phyloP scores from a whole-genome alignment of 1,140 invertebrate genomes.

The Dendrolimus kikuchii region DNA sequence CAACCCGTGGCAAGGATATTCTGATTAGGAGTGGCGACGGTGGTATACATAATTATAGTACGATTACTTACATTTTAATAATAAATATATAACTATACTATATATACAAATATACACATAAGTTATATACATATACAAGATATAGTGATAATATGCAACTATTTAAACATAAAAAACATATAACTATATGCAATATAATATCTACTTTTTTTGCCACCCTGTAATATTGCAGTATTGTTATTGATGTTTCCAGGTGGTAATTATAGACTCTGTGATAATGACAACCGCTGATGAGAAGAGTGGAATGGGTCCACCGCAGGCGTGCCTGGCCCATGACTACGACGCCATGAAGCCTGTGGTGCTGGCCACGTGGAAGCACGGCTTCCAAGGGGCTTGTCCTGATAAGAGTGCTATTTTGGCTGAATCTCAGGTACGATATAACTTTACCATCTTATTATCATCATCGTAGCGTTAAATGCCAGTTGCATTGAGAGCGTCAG shows the following conservation, averaged over 20 bases:
- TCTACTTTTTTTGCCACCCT: slow-evolving; percentile 1
- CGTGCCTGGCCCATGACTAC: slow-evolving; percentile 92
- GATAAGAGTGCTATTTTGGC: slow-evolving; percentile 93
- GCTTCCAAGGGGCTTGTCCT: slow-evolving; percentile 95
- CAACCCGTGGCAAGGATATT: too few relatives aligned
- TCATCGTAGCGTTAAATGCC: neutral
- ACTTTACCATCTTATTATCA: neutral
- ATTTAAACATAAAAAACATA: too few relatives aligned
- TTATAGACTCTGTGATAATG: slow-evolving; percentile 91
- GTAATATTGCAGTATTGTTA: neutral
- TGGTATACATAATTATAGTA: too few relatives aligned
- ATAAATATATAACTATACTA: too few relatives aligned
- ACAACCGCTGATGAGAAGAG: slow-evolving; percentile 86
- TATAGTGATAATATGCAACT: too few relatives aligned
- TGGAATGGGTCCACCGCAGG: slow-evolving; percentile 75
- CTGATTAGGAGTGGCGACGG: too few relatives aligned
- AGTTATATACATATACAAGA: too few relatives aligned
- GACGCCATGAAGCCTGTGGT: slow-evolving; percentile 95
- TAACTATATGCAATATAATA: too few relatives aligned
- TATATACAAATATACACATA: too few relatives aligned
- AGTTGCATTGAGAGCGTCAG: too few relatives aligned
- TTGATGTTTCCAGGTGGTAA: slow-evolving; percentile 78
- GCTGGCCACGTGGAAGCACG: slow-evolving; percentile 96
- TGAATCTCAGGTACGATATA: slow-evolving; percentile 85
- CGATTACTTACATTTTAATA: too few relatives aligned